These are phyloP conservation scores for Mesoclemmys tuberculata DNA, from an alignment of 2,113 vertebrate species.

Conservation along the genomic window DNA sequence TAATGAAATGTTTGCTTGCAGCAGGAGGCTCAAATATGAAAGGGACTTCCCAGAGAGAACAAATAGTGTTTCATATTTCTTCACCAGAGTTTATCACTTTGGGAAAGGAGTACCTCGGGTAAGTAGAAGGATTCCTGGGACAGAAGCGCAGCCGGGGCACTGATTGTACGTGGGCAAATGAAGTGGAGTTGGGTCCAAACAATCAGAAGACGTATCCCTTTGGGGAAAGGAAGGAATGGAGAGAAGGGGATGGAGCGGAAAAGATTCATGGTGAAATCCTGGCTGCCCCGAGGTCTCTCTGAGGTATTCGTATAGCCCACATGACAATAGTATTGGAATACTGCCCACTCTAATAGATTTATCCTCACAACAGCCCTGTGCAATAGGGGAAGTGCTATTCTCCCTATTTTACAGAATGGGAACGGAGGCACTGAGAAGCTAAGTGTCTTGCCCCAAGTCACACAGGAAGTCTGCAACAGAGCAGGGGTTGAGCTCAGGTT, in stretches of 20 bases:
- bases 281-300: not conserved
- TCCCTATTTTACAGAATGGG: not conserved
- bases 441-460: not conserved
- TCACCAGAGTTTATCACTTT: slow-evolving; percentile 26
- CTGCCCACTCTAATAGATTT: not conserved
- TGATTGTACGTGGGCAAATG: not conserved
- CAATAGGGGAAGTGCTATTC: not conserved
- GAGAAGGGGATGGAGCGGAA: not conserved
- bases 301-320: accelerated
- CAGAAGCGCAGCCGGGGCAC: not conserved
- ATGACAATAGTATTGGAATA: not conserved
- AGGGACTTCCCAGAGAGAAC: not conserved
- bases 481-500: not conserved
- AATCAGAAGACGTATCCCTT: not conserved
- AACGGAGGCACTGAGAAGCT: not conserved
- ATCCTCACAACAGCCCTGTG: not conserved
- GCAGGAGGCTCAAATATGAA: slow-evolving; percentile 54
- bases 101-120: not conserved
- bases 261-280: not conserved
- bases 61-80: not conserved
- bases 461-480: not conserved
- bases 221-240: not conserved
- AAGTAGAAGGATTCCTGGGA: not conserved
- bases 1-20: slow-evolving; percentile 64
- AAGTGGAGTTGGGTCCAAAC: not conserved